A percentile compares a stretch with the other conserved stretches of the same genome.
These are phyloP conservation scores for Larimichthys crocea DNA, from an alignment of 2,113 vertebrate species.

Conservation along the genomic window DNA sequence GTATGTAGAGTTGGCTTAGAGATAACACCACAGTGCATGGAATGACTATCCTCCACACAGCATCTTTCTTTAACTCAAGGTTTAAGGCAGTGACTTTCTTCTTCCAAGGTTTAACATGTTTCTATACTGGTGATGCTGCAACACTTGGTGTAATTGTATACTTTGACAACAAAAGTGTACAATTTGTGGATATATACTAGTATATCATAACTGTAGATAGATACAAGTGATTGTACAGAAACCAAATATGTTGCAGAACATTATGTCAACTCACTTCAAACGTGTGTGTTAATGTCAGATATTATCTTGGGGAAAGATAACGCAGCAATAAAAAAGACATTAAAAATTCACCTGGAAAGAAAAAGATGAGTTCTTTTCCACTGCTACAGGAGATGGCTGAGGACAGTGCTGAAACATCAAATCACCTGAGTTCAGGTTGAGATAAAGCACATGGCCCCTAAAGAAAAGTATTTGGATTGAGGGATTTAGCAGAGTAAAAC, in stretches of 20 bases:
- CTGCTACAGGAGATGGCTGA: neutral
- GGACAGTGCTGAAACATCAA: neutral
- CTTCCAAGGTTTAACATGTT: neutral
- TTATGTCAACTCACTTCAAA: neutral
- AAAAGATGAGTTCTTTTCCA: neutral
- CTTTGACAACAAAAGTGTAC: neutral
- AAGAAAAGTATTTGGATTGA: neutral
- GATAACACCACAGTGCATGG: neutral
- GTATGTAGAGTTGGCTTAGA: neutral
- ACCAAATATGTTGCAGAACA: neutral
- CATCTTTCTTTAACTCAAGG: neutral
- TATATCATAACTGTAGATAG: neutral
- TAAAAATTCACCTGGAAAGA: neutral
- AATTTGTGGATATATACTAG: neutral
- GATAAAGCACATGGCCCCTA: neutral
- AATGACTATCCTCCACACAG: neutral
- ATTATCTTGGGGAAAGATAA: neutral
- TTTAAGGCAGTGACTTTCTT: neutral
- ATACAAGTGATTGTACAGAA: neutral
- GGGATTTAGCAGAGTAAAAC: neutral
- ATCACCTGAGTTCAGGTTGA: neutral
- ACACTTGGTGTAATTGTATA: neutral
- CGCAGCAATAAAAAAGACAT: neutral
- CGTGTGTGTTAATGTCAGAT: neutral
- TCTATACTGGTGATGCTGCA: neutral